phyloP scores from a whole-genome alignment of 2,113 vertebrate species.

The Mesembrinibis cayennensis region DNA sequence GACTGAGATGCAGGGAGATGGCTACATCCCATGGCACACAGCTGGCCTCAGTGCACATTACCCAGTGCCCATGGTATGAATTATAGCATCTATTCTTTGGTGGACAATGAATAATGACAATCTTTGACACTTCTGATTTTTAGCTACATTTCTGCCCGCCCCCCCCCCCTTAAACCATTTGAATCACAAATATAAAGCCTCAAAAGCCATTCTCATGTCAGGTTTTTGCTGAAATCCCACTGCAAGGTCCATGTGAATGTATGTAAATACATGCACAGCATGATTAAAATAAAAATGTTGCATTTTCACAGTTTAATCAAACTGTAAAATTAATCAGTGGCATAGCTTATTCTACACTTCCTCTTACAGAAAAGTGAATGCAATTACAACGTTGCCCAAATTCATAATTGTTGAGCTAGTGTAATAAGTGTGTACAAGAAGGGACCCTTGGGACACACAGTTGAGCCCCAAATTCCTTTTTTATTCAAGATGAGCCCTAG shows the following conservation, averaged over 20 bases:
- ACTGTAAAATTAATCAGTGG: conserved; percentile 27
- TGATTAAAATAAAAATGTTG: conserved; percentile 28
- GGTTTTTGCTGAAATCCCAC: not conserved
- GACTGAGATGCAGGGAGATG: not conserved
- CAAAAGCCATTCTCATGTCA: not conserved
- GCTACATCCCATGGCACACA: not conserved
- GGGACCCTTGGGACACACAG: not conserved
- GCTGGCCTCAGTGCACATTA: not conserved
- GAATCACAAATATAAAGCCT: not conserved
- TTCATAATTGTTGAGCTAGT: conserved; percentile 21
- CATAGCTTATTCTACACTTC: not conserved
- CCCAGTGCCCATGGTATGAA: too few species aligned
- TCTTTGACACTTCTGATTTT: not conserved
- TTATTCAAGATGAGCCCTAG: conserved; percentile 36
- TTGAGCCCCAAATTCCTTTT: conserved; percentile 19
- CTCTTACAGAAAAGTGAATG: not conserved
- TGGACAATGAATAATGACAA: not conserved
- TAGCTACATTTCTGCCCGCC: not conserved
- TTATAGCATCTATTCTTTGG: too few species aligned
- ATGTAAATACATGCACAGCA: not conserved
- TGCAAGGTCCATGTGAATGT: not conserved
- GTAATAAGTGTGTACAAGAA: not conserved
- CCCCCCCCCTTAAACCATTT: not conserved
- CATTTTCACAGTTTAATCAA: conserved; percentile 36
- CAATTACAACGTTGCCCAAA: conserved; percentile 38